Evolutionary conservation across 2,113 vertebrate genomes (phyloP), one percentile per base, ranked within the genome.

Genomic region (Hydrochoerus hydrochaeris): DNA sequence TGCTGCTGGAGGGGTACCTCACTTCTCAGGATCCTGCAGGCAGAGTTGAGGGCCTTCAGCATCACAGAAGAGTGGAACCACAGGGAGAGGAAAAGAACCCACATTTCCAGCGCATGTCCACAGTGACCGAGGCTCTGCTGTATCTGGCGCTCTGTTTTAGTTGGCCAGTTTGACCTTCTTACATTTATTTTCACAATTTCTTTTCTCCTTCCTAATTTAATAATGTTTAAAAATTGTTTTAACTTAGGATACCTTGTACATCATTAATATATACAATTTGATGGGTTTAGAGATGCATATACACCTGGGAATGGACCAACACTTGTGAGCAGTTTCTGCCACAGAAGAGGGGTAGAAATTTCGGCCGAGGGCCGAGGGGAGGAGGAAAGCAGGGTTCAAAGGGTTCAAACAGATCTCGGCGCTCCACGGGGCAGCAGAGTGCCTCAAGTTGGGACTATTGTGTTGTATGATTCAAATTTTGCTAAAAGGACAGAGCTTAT

Each of bases 71-170:
- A 62, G 41, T 0, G 7, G n/a, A 58, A 38, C 16, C 7, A 13
- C 19, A 81, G 44, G 65, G 32, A 32, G 46, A 20, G 32, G 9
- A 20, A 65, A 44, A n/a, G 58, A 54, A n/a, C 38, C 14, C 0
- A 0, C 12, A 24, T 3, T 67, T 2, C 1, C 26, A 65, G 28
- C 12, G 8, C 5, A 3, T 60, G 0, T 46, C 3, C 2, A 35
- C 7, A 2, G 35, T 17, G 16, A 32, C 38, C 0, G 0, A 54
- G 65, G 44, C 22, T 20, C 44, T 0, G 0, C 9, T 28, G 17
- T 0, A 52, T 22, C 8, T 0, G 30, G 30, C 10, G 4, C 28
- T 26, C 44, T 77, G n/a, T 38, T 20, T 54, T 75, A 62, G 13
- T 38, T 17, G 19, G 49, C 4, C 44, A 67, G 16, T 94, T 52